These are phyloP conservation scores for Psilopogon haemacephalus DNA, from an alignment of 2,113 vertebrate species.

Conservation along the genomic window DNA sequence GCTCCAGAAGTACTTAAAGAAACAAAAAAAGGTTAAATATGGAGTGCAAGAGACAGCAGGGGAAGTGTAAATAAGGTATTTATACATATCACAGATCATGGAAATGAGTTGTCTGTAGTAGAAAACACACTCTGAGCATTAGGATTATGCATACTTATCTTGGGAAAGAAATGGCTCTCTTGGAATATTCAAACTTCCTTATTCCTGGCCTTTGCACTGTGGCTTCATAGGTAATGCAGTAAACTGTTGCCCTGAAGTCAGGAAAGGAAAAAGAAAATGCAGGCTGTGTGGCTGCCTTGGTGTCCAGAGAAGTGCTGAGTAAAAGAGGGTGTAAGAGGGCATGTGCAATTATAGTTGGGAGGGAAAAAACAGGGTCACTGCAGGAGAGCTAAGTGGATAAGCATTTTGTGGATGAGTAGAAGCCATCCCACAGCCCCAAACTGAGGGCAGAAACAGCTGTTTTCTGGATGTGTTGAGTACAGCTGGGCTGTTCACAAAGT, in stretches of 20 bases:
- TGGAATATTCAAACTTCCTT: slow-evolving; percentile 40
- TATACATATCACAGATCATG: background rate
- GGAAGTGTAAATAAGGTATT: background rate
- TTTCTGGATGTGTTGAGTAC: background rate
- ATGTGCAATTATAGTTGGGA: background rate
- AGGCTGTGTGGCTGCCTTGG: background rate
- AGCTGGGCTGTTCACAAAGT: rapidly evolving
- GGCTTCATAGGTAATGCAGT: slow-evolving; percentile 10
- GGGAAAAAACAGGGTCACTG: background rate
- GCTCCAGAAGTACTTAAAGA: background rate
- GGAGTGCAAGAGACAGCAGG: background rate
- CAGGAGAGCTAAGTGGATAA: background rate
- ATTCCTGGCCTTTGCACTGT: background rate
- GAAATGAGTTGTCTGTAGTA: background rate
- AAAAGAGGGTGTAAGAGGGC: background rate
- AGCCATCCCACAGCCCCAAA: background rate
- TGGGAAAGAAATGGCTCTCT: slow-evolving; percentile 23
- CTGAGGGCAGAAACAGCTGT: background rate
- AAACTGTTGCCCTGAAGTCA: background rate
- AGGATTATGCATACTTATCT: slow-evolving; percentile 4
- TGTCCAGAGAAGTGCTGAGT: background rate
- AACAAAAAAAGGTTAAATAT: background rate
- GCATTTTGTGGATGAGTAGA: background rate
- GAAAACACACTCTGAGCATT: background rate
- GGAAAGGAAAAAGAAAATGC: background rate